Evolutionary conservation across 2,113 vertebrate genomes (phyloP).

Genomic region (Burhinus oedicnemus): DNA sequence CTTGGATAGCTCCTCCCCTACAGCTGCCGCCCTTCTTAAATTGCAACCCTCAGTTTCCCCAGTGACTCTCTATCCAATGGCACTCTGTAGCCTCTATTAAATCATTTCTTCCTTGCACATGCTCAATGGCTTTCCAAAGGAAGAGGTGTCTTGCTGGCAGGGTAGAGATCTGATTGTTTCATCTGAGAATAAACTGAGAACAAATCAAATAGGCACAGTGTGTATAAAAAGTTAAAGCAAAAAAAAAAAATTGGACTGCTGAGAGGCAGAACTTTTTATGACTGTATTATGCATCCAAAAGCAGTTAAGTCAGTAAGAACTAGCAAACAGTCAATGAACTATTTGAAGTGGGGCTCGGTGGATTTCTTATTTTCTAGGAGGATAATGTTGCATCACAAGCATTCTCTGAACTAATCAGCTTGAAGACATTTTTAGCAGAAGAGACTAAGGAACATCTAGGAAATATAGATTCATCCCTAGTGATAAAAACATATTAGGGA

Average conservation of each 20-base stretch:
- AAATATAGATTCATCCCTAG: background rate
- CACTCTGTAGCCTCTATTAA: background rate
- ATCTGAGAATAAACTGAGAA: background rate
- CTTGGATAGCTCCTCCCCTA: conserved; percentile 8
- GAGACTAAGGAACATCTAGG: background rate
- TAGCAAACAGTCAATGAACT: background rate
- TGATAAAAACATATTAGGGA: background rate
- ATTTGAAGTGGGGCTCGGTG: background rate
- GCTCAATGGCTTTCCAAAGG: background rate
- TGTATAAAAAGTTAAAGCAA: background rate
- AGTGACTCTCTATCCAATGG: background rate
- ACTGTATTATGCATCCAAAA: background rate
- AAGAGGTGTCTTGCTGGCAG: background rate
- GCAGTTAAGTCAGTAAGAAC: background rate
- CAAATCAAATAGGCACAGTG: background rate
- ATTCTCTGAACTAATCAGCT: background rate
- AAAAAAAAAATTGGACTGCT: background rate
- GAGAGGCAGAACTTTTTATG: background rate
- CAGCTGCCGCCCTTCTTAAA: conserved; percentile 51
- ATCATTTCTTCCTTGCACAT: background rate
- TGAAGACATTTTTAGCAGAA: background rate
- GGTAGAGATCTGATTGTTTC: background rate
- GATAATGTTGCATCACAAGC: background rate
- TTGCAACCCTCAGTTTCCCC: background rate
- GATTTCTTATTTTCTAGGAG: background rate